A percentile compares a stretch with the other conserved stretches of the same genome.
Evolutionary conservation across 2,113 vertebrate genomes (phyloP).

Genomic region (Rhagologus leucostigma): DNA sequence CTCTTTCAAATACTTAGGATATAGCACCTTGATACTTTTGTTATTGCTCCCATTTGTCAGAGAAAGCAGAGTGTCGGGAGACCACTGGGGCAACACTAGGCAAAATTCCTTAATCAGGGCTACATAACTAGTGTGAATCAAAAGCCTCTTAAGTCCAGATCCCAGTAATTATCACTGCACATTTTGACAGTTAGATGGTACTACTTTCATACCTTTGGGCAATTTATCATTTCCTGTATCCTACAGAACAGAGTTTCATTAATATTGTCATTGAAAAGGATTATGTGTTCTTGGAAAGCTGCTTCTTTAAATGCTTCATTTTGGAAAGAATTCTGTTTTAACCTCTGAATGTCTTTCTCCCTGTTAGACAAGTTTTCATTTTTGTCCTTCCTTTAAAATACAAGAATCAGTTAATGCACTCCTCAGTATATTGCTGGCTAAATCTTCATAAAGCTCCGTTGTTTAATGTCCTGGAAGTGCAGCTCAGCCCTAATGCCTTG

Average conservation of each 20-base stretch:
- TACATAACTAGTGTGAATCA: background rate
- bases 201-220: background rate
- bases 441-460: background rate
- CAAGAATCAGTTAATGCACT: background rate
- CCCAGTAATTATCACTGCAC: background rate
- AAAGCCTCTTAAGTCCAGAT: background rate
- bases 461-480: background rate
- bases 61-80: background rate
- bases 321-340: background rate
- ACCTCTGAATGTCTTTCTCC: background rate
- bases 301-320: background rate
- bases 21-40: background rate
- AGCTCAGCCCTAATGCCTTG: background rate
- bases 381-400: background rate
- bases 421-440: background rate
- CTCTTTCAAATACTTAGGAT: background rate
- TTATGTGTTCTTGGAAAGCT: slow-evolving; percentile 41
- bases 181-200: slow-evolving; percentile 2
- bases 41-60: background rate
- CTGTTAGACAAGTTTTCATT: background rate
- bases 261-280: background rate
- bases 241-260: background rate
- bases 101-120: background rate
- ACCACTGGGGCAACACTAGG: background rate
- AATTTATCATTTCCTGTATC: background rate